A percentile compares a stretch with the other conserved stretches of the same genome.
Evolutionary conservation across 2,113 vertebrate species (phyloP).

Genomic region (Channa maculata): DNA sequence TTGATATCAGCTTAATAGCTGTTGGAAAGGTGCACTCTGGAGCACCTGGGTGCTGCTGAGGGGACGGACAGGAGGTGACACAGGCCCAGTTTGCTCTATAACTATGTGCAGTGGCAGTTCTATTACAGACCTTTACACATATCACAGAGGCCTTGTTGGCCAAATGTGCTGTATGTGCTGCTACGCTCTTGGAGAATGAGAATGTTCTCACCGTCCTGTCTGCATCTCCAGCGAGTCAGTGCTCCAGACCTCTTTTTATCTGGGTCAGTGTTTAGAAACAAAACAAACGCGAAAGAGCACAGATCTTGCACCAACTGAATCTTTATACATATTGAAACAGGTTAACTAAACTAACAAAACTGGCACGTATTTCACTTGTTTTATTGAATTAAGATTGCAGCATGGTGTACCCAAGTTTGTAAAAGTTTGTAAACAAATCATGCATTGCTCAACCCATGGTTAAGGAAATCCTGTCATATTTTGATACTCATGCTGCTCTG

Average conservation of each 20-base stretch:
- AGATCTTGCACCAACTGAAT: not conserved
- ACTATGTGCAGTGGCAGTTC: not conserved
- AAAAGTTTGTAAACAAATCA: constrained; percentile 31
- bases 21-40: no score
- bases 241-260: not conserved
- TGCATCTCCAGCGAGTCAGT: no score
- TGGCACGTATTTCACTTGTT: not conserved
- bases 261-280: not conserved
- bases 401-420: not conserved
- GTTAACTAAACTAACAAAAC: not conserved
- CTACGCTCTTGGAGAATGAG: not conserved
- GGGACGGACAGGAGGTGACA: not conserved
- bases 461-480: constrained; percentile 11
- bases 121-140: not conserved
- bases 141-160: not conserved
- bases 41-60: not conserved
- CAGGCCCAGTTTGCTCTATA: not conserved
- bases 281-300: no score
- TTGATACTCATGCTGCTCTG: constrained; percentile 5
- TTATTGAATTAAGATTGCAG: constrained; percentile 4
- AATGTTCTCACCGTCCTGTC: not conserved
- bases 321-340: not conserved
- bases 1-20: no score
- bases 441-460: not conserved
- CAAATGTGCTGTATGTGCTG: not conserved